Percentiles rank a stretch among this genome's conserved stretches.
These are phyloP conservation scores for Chymomyza procnemis DNA, from an alignment of 2,888 invertebrate species.

Conservation along the genomic window DNA sequence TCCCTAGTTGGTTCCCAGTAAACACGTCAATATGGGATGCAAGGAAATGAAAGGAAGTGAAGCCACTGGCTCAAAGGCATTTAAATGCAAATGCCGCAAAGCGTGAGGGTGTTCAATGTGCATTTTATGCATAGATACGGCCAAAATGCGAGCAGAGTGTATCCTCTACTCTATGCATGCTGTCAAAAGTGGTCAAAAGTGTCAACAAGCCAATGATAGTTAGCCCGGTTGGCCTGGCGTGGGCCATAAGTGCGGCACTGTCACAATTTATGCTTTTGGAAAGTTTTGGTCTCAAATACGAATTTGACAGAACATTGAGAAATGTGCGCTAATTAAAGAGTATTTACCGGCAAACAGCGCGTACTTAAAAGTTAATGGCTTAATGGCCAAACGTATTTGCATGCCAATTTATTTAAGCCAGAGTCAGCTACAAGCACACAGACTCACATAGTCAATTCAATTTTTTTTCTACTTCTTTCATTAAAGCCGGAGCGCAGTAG, in stretches of 20 bases:
- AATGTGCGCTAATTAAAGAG: constrained; percentile 60
- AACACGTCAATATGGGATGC: not conserved
- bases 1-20: not conserved
- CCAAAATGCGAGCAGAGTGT: constrained; percentile 64
- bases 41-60: constrained; percentile 37
- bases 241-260: not conserved
- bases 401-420: constrained; percentile 64
- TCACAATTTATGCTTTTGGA: constrained; percentile 43
- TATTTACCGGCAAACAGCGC: constrained; percentile 40
- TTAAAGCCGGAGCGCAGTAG: not conserved
- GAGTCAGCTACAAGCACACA: constrained; percentile 25
- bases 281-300: constrained; percentile 35
- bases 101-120: constrained; percentile 71
- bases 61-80: constrained; percentile 52
- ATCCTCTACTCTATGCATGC: too few relatives aligned
- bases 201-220: constrained; percentile 40
- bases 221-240: not conserved
- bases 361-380: constrained; percentile 63
- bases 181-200: constrained; percentile 51
- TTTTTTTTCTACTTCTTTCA: not conserved
- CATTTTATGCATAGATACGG: constrained; percentile 68
- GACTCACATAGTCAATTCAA: not conserved
- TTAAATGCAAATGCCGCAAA: constrained; percentile 63
- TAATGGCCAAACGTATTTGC: constrained; percentile 65
- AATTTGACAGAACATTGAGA: constrained; percentile 5